Evolutionary conservation across 2,113 vertebrate genomes (phyloP), one percentile per base, ranked within the genome.

Genomic region (Pterocles orientalis): DNA sequence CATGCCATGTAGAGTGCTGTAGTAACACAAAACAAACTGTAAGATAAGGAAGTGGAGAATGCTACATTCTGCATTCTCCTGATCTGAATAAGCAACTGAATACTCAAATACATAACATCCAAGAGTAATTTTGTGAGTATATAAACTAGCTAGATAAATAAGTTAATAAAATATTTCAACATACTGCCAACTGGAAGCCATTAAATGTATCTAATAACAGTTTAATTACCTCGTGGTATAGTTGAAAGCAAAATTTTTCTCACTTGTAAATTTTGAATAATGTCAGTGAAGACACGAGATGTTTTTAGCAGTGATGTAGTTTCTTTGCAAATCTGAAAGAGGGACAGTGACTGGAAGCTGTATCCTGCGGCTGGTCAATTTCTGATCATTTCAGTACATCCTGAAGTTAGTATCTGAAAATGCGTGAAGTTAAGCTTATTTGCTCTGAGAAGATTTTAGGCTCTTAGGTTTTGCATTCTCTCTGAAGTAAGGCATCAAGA

Each of bases 331-430:
- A 81, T 50, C 31, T 79, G 61, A 45, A 50, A 82, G 23, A 68
- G 11, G 21, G 33, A 61, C 12, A 75, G 26, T 0, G 0, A 1
- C 36, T 58, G 61, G 51, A 66, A 62, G 12, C 6, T 66, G 8
- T 20, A 60, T 62, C 3, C 7, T 3, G 2, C 33, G 14, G 28
- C 31, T 25, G 24, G 26, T 51, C n/a, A 79, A 79, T 75, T 81
- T 65, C 41, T 70, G 33, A 72, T 73, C 31, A 60, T 69, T 90
- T 79, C 33, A 92, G 79, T 90, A 60, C 70, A 78, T 28, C 23
- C 29, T 34, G 25, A 84, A 56, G 18, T 75, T 57, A 26, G 29
- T 53, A 8, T 24, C 18, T 79, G 24, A 82, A 94, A 70, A 82
- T 54, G 1, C 34, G 36, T 68, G 33, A 86, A 82, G 20, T 68